Evolutionary conservation across 1,140 invertebrate genomes (phyloP), one percentile per base, ranked within the genome.

Genomic region (Centruroides vittatus): DNA sequence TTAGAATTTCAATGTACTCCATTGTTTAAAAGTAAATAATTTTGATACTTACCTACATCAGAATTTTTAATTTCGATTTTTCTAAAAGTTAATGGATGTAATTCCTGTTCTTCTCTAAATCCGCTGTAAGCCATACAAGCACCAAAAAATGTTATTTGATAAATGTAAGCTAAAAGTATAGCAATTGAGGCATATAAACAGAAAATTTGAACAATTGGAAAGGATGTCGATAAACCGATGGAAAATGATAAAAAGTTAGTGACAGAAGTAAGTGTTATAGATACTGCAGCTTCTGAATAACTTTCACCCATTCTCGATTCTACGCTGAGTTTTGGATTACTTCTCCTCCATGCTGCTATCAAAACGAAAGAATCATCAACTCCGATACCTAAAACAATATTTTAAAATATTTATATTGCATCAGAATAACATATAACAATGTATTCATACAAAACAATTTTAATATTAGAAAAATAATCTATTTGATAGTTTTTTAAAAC

Each of bases 101-200:
- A 41, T 8, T 41, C 41, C 8, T 41, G 41, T 41, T 41, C 41
- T 41, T 41, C 41, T 41, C 41, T 41, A 8, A 41, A 41, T 6
- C 91, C 93, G 58, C 88, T 86, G 59, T 95, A 80, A 1, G 90
- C 89, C 59, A 96, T 83, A 71, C 88, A 91, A n/a, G 85, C 91
- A 5, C 87, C 84, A 73, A 97, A 96, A 79, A 97, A 93, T 9
- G 90, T 94, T 58, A 95, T 76, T 73, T 97, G 93, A 82, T 91
- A 96, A 3, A 95, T 68, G 74, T 95, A 98, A 5, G 92, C 93
- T 67, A 95, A 88, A 50, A 86, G 79, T 4, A 97, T 89, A 0
- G 93, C 90, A 49, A 90, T 82, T 70, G 91, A 90, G 12, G 89
- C 92, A 73, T 96, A 98, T 67, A 93, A 86, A 76, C 93, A 97